Conservation (phyloP, 2,113 vertebrate species). For the Python bivittatus region DNA sequence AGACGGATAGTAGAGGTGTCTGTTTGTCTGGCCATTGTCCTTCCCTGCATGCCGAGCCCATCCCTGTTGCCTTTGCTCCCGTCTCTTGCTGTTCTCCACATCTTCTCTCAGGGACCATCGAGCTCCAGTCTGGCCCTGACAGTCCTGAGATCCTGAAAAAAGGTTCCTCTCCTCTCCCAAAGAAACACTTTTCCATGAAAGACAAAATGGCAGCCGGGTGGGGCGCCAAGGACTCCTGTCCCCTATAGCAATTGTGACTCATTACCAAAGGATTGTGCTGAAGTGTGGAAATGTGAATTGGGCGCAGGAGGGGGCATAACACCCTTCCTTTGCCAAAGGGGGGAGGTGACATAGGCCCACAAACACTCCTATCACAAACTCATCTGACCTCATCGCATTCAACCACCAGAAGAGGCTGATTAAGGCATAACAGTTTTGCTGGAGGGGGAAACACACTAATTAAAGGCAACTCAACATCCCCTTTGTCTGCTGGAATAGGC, state of each 20-base stretch:
- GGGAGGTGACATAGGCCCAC: neutral
- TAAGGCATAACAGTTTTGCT: neutral
- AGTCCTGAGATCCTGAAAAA: neutral
- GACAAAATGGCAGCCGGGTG: neutral
- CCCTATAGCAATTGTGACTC: neutral
- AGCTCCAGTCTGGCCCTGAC: too few species aligned
- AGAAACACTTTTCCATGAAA: neutral
- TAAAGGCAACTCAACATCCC: neutral
- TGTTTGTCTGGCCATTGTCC: too few species aligned
- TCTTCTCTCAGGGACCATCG: too few species aligned
- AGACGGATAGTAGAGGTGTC: too few species aligned
- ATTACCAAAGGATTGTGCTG: neutral
- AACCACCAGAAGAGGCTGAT: neutral
- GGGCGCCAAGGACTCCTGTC: neutral
- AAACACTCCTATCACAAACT: neutral
- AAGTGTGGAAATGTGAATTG: neutral
- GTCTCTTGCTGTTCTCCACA: too few species aligned
- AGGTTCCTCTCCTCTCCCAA: neutral
- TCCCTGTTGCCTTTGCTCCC: too few species aligned
- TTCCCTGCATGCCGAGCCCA: too few species aligned
- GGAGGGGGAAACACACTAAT: neutral
- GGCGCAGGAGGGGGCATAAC: neutral
- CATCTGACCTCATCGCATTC: neutral
- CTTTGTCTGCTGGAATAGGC: neutral
- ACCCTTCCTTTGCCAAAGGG: neutral